phyloP scores from a whole-genome alignment of 2,888 invertebrate genomes.

The Cheilosia impressa region DNA sequence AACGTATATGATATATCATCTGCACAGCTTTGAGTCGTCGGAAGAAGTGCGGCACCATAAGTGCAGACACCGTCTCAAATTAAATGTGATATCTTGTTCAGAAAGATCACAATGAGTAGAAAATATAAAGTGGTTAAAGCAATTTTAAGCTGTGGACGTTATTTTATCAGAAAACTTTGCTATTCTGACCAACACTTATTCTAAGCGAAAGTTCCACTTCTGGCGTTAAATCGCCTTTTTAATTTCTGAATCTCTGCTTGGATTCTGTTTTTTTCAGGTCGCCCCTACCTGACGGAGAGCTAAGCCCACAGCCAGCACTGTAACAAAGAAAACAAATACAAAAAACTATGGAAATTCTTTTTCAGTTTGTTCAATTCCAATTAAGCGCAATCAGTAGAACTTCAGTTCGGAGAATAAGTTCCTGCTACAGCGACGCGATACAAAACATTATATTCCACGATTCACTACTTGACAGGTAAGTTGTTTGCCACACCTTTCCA shows the following conservation, averaged over 20 bases:
- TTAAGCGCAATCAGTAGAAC: slow-evolving; percentile 35
- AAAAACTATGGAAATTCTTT: slow-evolving; percentile 62
- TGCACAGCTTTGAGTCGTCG: too few species aligned
- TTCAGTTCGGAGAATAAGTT: slow-evolving; percentile 50
- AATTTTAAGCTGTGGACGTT: too few species aligned
- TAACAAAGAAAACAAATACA: slow-evolving; percentile 6
- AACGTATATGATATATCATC: too few species aligned
- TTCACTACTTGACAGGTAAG: slow-evolving; percentile 45
- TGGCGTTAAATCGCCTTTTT: too few species aligned
- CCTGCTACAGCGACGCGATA: slow-evolving; percentile 41
- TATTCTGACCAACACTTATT: too few species aligned
- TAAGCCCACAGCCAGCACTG: background rate
- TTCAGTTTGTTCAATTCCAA: slow-evolving; percentile 33
- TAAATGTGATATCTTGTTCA: too few species aligned
- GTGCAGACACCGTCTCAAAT: too few species aligned
- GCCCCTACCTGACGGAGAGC: slow-evolving; percentile 2
- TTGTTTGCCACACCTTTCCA: background rate
- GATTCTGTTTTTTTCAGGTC: background rate
- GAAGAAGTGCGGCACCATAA: too few species aligned
- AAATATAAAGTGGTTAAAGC: too few species aligned
- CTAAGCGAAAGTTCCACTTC: too few species aligned
- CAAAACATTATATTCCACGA: slow-evolving; percentile 8
- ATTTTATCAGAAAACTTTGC: too few species aligned
- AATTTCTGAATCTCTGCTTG: background rate
- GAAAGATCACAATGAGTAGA: too few species aligned